Base-by-base conservation (phyloP, 2,113 vertebrate genomes). In the Aythya baeri region DNA sequence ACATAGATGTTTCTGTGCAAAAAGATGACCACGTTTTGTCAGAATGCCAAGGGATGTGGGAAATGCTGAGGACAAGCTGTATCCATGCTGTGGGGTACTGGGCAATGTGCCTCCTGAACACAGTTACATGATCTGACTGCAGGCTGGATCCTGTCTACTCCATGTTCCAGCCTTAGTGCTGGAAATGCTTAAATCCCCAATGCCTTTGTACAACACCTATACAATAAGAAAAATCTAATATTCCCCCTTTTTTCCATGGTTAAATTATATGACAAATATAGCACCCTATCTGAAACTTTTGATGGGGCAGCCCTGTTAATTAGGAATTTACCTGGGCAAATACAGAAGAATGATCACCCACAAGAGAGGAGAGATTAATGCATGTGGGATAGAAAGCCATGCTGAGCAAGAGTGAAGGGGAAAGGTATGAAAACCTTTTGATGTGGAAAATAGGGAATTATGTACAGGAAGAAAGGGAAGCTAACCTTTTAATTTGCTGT, bases 1-100 rank as follows among this genome's bases (percentile, higher is more conserved):
- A 41, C 6, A n/a, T 7, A 92, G 88, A 93, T 49, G 62, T 72
- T 58, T 50, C 62, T 73, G 57, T 21, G 58, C 22, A 86, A 83
- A 86, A 86, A 86, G 70, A 83, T 43, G 41, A 68, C 66, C 62
- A 20, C 43, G 2, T 86, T 26, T 82, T 76, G 57, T 68, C 57
- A 93, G 32, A 16, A 38, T 18, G 57, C 59, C 58, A 82, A 57
- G 15, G 76, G 72, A 89, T 91, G 79, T 91, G 88, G 90, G 91
- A 94, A 95, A 61, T 11, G 11, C 44, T 57, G 44, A 23, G 66
- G 44, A 84, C 52, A 57, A 75, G 43, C 61, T 92, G 83, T 63
- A 72, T 20, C 8, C 36, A 55, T 2, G 10, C 9, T 22, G 13
- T 25, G 0, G 5, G 7, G 13, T 68, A 58, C 27, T 0, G 0